These are phyloP conservation scores for Melinopterus prodromus DNA, from an alignment of 2,888 invertebrate species.

Conservation along the genomic window DNA sequence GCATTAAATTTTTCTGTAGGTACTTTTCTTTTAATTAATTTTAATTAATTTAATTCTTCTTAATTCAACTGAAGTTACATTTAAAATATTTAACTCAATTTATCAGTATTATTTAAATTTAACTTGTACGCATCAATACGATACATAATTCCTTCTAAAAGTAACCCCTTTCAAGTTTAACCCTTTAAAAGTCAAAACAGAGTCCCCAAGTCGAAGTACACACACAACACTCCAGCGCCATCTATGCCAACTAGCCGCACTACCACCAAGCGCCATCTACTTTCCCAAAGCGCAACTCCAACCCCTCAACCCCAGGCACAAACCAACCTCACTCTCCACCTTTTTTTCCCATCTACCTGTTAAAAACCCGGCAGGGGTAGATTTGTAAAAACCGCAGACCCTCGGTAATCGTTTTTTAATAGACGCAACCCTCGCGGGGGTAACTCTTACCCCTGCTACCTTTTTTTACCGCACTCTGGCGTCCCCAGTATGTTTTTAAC, in stretches of 20 bases:
- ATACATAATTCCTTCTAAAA: too few species aligned
- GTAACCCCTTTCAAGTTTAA: too few species aligned
- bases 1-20: too few species aligned
- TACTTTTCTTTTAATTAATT: too few species aligned
- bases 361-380: slow-evolving; percentile 45
- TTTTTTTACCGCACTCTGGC: not conserved
- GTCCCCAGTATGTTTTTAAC: slow-evolving; percentile 46
- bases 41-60: too few species aligned
- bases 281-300: slow-evolving; percentile 28
- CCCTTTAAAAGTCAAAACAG: too few species aligned
- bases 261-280: slow-evolving; percentile 34
- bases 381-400: slow-evolving; percentile 54
- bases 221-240: slow-evolving; percentile 19
- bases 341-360: not conserved
- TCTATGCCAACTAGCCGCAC: slow-evolving; percentile 17
- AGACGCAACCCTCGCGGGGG: slow-evolving; percentile 40
- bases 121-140: too few species aligned
- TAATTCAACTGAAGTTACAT: too few species aligned
- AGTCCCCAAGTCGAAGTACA: not conserved
- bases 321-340: not conserved
- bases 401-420: slow-evolving; percentile 56
- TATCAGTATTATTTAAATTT: too few species aligned
- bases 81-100: too few species aligned
- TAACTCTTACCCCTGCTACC: slow-evolving; percentile 29
- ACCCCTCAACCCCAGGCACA: not conserved